phyloP scores from a whole-genome alignment of 2,113 vertebrate genomes.

The Motacilla tschutschensis region DNA sequence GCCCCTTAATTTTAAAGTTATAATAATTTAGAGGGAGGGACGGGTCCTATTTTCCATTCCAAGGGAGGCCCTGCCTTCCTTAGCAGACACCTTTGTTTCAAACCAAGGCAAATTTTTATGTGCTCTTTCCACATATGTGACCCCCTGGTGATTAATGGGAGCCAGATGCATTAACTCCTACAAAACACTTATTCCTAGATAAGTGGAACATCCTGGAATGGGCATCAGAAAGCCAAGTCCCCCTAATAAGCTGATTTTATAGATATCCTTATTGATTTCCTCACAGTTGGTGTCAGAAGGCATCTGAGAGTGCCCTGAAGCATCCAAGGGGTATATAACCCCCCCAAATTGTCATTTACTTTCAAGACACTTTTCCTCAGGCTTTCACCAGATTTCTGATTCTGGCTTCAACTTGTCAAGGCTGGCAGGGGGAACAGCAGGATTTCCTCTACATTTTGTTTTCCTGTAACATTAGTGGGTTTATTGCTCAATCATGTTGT shows the following conservation, averaged over 20 bases:
- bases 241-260: neutral
- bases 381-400: neutral
- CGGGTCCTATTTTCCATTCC: neutral
- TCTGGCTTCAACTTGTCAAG: neutral
- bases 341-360: neutral
- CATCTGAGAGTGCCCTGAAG: neutral
- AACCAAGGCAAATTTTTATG: neutral
- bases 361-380: neutral
- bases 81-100: neutral
- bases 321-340: neutral
- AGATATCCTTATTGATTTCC: neutral
- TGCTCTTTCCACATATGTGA: neutral
- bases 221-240: neutral
- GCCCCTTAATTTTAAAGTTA: neutral
- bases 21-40: neutral
- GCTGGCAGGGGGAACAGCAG: neutral
- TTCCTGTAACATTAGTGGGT: neutral
- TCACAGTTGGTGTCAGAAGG: neutral
- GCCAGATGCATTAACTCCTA: neutral
- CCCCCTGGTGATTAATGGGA: neutral
- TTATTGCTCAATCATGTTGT: accelerated
- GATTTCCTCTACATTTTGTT: neutral
- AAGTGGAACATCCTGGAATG: neutral
- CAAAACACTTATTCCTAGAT: neutral
- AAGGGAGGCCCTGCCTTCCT: neutral